Evolutionary conservation across 2,888 invertebrate species (phyloP), one percentile per base, ranked within the genome.

Genomic region (Pollenia labialis): DNA sequence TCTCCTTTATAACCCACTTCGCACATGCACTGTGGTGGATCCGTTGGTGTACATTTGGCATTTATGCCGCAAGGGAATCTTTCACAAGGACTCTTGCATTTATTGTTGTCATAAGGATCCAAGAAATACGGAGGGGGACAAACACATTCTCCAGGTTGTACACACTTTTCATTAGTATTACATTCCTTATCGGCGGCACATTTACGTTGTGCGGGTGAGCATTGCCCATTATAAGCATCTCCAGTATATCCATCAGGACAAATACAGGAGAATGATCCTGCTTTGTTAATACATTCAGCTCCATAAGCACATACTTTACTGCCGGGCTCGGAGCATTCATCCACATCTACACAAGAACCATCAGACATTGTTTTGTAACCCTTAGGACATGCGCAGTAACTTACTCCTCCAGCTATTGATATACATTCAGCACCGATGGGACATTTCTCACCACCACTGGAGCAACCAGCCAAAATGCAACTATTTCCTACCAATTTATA

Each of bases 21-120:
- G 92, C 98, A 98, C 95, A 97, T 96, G 92, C 98, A 98, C 90
- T 95, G 96, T 0, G 98, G 98, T 10, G 98, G 98, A 93, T 98
- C 97, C 85, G 96, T 96, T 0, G 97, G 97, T 1, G 97, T 97
- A 92, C 98, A 98, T 93, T 97, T 97, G 4, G 98, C 96, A 91
- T 98, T 98, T 69, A 98, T 96, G 48, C 98, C 98, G 90, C 98
- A 98, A 10, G 96, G 96, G 92, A 97, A 97, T 85, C 98, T 95
- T 93, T 98, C 97, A 92, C 98, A 98, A 9, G 98, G 98, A 94
- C 97, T 98, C 94, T 98, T 98, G 92, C 98, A 98, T 92, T 96
- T 96, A 92, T 97, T 97, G 50, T 96, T 96, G 91, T 98, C 97
- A 23, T 95, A 94, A 11, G 96, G 95, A 91, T 98, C 98, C 46